These are phyloP conservation scores for Melanotaenia maccullochi DNA, from an alignment of 2,797 vertebrate genomes.

Conservation along the genomic window DNA sequence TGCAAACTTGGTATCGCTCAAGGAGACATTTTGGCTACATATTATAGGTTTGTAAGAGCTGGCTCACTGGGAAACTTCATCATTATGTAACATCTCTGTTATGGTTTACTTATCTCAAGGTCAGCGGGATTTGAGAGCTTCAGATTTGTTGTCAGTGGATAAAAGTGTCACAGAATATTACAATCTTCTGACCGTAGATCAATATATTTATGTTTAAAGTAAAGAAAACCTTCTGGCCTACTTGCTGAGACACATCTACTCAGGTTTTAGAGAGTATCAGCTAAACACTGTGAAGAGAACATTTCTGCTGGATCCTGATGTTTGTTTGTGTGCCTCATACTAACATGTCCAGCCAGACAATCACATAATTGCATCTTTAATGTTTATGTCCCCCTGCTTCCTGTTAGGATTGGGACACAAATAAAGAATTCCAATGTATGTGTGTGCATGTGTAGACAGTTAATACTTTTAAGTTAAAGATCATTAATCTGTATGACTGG, in stretches of 20 bases:
- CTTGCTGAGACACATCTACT: neutral
- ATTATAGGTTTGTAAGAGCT: neutral
- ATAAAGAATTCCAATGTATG: conserved; percentile 69
- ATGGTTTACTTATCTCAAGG: conserved; percentile 5
- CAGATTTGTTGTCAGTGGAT: neutral
- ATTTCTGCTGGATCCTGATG: conserved; percentile 46
- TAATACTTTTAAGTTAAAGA: neutral
- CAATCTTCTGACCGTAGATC: neutral
- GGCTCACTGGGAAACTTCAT: neutral
- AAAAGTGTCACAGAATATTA: conserved; percentile 4
- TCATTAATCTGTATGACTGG: conserved; percentile 7
- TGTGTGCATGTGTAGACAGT: conserved; percentile 26
- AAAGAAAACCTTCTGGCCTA: neutral
- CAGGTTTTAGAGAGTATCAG: conserved; percentile 15
- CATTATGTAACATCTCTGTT: neutral
- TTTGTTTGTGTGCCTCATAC: conserved; percentile 59
- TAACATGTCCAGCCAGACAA: conserved; percentile 50
- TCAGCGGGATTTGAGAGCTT: neutral
- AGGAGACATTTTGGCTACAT: conserved; percentile 13
- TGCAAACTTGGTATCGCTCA: neutral
- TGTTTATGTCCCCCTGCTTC: conserved; percentile 76
- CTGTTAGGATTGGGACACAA: conserved; percentile 76
- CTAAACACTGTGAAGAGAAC: conserved; percentile 17
- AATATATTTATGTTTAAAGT: neutral
- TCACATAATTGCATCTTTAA: conserved; percentile 72